A percentile compares a stretch with the other conserved stretches of the same genome.
phyloP scores from a whole-genome alignment of 2,888 invertebrate genomes.

The Parthenolecanium corni region DNA sequence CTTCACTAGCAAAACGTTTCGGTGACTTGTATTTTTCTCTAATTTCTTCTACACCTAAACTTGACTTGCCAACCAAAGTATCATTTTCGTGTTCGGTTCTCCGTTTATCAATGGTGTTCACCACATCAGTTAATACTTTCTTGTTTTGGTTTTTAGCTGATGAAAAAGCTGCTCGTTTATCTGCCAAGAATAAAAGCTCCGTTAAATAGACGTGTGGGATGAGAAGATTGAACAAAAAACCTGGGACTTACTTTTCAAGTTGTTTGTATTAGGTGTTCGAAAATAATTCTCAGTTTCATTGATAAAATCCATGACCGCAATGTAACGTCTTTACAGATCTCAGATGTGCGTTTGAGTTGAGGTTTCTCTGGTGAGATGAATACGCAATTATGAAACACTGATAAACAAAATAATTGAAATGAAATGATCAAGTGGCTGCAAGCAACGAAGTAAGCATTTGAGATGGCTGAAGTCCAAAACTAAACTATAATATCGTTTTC shows the following conservation, averaged over 20 bases:
- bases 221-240: not conserved
- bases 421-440: no score
- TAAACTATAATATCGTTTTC: no score
- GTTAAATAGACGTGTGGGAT: not conserved
- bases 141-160: not conserved
- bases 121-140: conserved; percentile 1
- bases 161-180: not conserved
- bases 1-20: not conserved
- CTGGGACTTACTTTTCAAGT: conserved; percentile 1
- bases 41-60: no score
- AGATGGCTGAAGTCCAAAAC: no score
- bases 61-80: no score
- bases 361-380: no score
- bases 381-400: no score
- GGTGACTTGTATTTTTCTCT: not conserved
- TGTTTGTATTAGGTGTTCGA: not conserved
- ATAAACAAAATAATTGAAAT: no score
- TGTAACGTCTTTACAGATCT: no score
- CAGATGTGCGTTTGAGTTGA: no score
- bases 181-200: not conserved
- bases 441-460: no score
- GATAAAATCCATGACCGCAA: not conserved
- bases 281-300: not conserved
- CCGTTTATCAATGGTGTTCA: not conserved
- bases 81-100: not conserved